Evolutionary conservation across 2,797 vertebrate genomes (phyloP).

Genomic region (Semotilus atromaculatus): DNA sequence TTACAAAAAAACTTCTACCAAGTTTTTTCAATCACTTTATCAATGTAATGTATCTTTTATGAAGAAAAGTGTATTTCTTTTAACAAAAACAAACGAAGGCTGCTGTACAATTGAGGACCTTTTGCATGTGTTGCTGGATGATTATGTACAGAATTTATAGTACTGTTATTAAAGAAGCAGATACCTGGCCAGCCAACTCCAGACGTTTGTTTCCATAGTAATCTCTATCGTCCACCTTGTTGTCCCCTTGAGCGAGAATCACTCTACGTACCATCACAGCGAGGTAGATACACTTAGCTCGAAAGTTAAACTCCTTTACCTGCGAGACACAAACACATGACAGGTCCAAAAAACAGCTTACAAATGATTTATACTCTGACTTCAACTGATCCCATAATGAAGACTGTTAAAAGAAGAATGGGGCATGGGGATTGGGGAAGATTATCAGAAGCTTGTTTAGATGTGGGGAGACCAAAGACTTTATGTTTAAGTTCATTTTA

Average conservation of each 20-base stretch:
- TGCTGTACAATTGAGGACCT: not conserved
- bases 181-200: slow-evolving; percentile 97
- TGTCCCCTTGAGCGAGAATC: slow-evolving; percentile 94
- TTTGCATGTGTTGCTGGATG: no score
- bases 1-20: not conserved
- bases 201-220: slow-evolving; percentile 98
- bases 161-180: slow-evolving; percentile 7
- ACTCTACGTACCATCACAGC: slow-evolving; percentile 98
- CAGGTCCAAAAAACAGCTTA: not conserved
- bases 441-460: not conserved
- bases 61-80: not conserved
- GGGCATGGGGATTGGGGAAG: rapidly evolving
- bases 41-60: not conserved
- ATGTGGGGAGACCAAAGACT: not conserved
- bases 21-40: not conserved
- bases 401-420: not conserved
- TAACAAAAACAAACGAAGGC: not conserved
- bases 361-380: not conserved
- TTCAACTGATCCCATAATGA: not conserved
- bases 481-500: not conserved
- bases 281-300: slow-evolving; percentile 96
- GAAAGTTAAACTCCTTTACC: slow-evolving; percentile 99
- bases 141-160: not conserved
- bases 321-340: slow-evolving; percentile 61
- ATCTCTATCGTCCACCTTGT: slow-evolving; percentile 98